A percentile compares a stretch with the other conserved stretches of the same genome.
Conservation (phyloP, 1,140 invertebrate genomes). For the Hetaerina americana region DNA sequence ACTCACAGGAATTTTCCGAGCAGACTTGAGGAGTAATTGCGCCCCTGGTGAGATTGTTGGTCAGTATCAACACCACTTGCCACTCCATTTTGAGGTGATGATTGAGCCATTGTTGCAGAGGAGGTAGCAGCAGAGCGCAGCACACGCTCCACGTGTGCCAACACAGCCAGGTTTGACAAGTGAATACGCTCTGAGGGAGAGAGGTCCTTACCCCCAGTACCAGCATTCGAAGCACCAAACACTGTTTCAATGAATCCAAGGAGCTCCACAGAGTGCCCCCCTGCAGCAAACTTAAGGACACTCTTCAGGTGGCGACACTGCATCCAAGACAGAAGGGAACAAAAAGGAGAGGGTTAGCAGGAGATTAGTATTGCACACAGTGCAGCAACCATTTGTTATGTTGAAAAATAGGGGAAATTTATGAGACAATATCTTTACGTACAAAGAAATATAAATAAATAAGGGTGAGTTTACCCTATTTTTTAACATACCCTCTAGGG, state of each 20-base stretch:
- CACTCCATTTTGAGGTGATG: slow-evolving; percentile 4
- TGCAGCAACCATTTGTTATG: too few species aligned
- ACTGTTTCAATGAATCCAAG: slow-evolving; percentile 45
- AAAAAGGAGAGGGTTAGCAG: too few species aligned
- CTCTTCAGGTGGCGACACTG: slow-evolving; percentile 52
- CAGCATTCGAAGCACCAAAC: too few species aligned
- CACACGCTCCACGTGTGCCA: slow-evolving; percentile 49
- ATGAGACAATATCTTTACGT: too few species aligned
- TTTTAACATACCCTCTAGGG: too few species aligned
- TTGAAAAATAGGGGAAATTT: too few species aligned
- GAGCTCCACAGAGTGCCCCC: slow-evolving; percentile 53
- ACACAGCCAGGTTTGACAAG: slow-evolving; percentile 52
- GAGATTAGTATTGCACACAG: too few species aligned
- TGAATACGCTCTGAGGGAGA: slow-evolving; percentile 46
- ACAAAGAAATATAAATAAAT: too few species aligned
- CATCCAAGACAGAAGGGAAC: not conserved
- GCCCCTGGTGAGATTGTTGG: not conserved
- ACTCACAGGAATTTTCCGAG: not conserved
- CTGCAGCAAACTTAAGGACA: slow-evolving; percentile 56
- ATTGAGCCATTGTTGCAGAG: not conserved
- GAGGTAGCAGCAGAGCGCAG: slow-evolving; percentile 27
- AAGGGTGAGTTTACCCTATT: too few species aligned
- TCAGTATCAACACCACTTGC: not conserved
- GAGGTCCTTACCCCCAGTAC: slow-evolving; percentile 39
- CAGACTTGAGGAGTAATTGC: not conserved